Base-by-base conservation (phyloP, 1,140 invertebrate genomes). In the Drosophila truncata region DNA sequence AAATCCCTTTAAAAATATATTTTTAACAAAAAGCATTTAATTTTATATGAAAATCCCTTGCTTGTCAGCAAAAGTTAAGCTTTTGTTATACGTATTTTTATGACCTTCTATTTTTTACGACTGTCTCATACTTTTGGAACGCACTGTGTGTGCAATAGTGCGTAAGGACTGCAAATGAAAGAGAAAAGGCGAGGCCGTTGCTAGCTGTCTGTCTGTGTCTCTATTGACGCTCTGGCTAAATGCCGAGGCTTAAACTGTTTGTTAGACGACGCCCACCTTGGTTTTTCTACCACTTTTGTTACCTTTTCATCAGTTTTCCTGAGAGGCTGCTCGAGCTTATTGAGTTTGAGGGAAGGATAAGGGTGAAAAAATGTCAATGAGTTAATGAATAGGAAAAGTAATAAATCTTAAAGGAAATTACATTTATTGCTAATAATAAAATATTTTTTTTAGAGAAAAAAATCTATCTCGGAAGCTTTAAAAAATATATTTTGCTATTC, bases 131-230 rank as follows among this genome's bases (percentile, higher is more conserved):
- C 6, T 20, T 27, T 29, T 23, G 50, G 4, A n/a, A 33, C 29
- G 52, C 52, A 60, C 52, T 49, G 52, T 72, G 7, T n/a, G 42
- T 41, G 66, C 69, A 41, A 55, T 35, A 35, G 62, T 71, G 44
- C 49, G 50, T 59, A 27, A 20, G 23, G 66, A 59, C 66, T 71
- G 52, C 25, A 72, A 72, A 60, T 72, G 49, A 72, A 60, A 60
- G 52, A 23, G 27, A 37, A 16, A 31, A 57, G 3, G 11, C 31
- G 27, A 39, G 33, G 41, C 9, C 25, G 16, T 46, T 14, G 67
- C 23, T 69, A 14, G 20, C 31, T 50, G 49, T 57, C 64, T 71
- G 27, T 46, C 27, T 52, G 27, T 29, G 7, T 1, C 25, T 58
- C 50, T 71, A 72, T 71, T 20, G 27, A 39, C 6, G 35, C 27